Percentiles rank a stretch among this genome's conserved stretches.
Conservation (phyloP, 2,888 invertebrate genomes). For the Gonocerus acuteangulatus region DNA sequence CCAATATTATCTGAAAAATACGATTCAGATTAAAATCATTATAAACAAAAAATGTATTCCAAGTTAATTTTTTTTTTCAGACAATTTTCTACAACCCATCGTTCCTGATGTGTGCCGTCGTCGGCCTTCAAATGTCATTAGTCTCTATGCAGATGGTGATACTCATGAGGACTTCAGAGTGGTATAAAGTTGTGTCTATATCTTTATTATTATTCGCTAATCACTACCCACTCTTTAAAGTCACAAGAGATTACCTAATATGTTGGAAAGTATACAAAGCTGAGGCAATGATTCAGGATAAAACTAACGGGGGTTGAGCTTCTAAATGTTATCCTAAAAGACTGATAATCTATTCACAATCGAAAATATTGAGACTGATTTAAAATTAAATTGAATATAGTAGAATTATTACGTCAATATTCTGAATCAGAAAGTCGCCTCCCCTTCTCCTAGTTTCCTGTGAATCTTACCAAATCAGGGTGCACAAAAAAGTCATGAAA, state of each 20-base stretch:
- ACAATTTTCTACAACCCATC: slow-evolving; percentile 81
- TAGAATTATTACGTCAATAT: no score
- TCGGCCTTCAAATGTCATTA: slow-evolving; percentile 61
- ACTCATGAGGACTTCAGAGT: slow-evolving; percentile 71
- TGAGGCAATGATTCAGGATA: slow-evolving; percentile 61
- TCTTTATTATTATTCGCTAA: slow-evolving; percentile 80
- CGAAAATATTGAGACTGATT: not conserved
- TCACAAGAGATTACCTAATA: slow-evolving; percentile 77
- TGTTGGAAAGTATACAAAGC: slow-evolving; percentile 73
- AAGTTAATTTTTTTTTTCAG: slow-evolving; percentile 51
- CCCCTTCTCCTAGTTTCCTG: no score
- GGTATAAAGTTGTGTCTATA: slow-evolving; percentile 85
- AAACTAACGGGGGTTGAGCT: slow-evolving; percentile 39
- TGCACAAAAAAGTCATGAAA: no score
- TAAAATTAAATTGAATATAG: no score
- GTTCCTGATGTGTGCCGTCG: slow-evolving; percentile 61
- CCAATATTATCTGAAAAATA: no score
- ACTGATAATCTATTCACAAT: not conserved
- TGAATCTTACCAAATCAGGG: no score
- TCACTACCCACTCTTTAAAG: slow-evolving; percentile 83
- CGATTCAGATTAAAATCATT: no score
- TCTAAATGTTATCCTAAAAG: not conserved
- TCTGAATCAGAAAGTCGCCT: no score
- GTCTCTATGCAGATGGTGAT: slow-evolving; percentile 71
- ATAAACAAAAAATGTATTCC: no score